These are phyloP conservation scores for Nycticryphes semicollaris DNA, from an alignment of 2,113 vertebrate genomes.

Conservation along the genomic window DNA sequence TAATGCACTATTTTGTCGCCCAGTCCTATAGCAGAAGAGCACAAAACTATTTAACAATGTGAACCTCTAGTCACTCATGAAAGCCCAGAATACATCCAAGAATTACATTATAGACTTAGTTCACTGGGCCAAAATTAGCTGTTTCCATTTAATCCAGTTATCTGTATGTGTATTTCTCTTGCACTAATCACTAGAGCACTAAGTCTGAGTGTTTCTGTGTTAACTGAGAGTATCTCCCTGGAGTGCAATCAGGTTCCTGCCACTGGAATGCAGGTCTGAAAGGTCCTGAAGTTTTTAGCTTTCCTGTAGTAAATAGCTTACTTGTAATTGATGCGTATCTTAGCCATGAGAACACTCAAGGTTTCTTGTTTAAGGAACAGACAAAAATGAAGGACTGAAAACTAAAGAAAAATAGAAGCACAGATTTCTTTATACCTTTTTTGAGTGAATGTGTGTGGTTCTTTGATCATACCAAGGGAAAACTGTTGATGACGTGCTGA, in stretches of 20 bases:
- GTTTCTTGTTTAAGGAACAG: constrained; percentile 13
- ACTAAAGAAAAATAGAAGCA: constrained; percentile 20
- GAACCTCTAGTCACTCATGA: background rate
- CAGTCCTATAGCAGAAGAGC: background rate
- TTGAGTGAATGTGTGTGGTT: constrained; percentile 53
- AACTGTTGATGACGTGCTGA: constrained; percentile 60
- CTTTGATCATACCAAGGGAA: constrained; percentile 60
- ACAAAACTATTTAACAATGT: background rate
- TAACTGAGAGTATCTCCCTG: background rate
- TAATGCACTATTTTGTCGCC: background rate
- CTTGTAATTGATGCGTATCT: constrained; percentile 23
- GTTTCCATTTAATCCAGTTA: background rate
- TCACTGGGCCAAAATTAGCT: background rate
- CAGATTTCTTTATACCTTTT: constrained; percentile 67
- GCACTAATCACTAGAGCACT: background rate
- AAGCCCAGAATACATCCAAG: background rate
- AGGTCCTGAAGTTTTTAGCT: background rate
- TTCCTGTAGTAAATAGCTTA: background rate
- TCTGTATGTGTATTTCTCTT: background rate
- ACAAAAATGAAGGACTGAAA: constrained; percentile 4
- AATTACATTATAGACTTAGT: background rate
- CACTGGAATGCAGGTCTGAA: background rate
- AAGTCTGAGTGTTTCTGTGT: background rate
- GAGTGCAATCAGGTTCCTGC: background rate
- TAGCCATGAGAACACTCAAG: background rate